Evolutionary conservation across 30 jellyfish, hydroid and myxozoan species (phyloP).

Genomic region (Cassiopea xamachana): DNA sequence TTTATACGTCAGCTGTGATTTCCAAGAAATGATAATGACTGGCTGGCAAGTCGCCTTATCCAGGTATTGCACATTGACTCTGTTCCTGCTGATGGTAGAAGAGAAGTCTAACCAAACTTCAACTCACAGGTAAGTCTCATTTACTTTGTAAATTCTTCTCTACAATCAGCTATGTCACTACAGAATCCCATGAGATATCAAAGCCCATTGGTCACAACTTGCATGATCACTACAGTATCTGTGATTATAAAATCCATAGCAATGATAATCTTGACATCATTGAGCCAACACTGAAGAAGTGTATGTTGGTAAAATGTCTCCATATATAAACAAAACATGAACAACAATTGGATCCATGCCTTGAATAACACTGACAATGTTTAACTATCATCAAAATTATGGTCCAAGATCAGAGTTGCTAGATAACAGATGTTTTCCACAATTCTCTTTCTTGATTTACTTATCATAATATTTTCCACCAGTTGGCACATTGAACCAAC

Average conservation of each 20-base stretch:
- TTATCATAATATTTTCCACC: background rate
- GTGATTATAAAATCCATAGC: background rate
- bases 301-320: background rate
- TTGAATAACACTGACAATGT: no score
- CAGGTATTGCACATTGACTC: background rate
- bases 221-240: no score
- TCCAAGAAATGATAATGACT: no score
- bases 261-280: background rate
- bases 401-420: background rate
- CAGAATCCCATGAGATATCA: conserved; percentile 35
- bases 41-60: no score
- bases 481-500: background rate
- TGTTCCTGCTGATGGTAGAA: conserved; percentile 22
- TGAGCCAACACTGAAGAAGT: background rate
- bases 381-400: no score
- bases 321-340: background rate
- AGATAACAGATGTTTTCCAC: background rate
- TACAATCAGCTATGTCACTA: conserved; percentile 45
- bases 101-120: background rate
- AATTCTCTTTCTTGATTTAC: background rate
- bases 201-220: background rate
- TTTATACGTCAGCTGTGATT: no score
- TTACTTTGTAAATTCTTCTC: conserved; percentile 7
- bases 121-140: conserved; percentile 16
- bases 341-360: background rate